These are phyloP conservation scores for Brachymystax lenok DNA, from an alignment of 2,797 vertebrate species.

Conservation along the genomic window DNA sequence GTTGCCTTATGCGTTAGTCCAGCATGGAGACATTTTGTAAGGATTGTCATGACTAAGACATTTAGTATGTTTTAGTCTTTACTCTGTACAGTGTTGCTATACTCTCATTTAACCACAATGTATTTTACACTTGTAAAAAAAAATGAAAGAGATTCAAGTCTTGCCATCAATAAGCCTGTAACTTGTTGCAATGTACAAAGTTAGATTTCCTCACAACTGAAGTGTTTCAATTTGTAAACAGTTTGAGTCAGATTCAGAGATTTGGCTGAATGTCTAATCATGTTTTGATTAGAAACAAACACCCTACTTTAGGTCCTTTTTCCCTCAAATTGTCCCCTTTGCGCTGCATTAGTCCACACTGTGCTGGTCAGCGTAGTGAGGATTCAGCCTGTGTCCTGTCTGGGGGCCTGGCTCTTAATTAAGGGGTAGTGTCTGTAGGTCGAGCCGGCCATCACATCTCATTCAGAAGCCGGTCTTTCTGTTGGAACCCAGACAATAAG, in stretches of 20 bases:
- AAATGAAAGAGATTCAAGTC: background rate
- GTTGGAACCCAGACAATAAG: slow-evolving; percentile 4
- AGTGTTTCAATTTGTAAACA: slow-evolving; percentile 1
- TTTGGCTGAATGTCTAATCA: slow-evolving; percentile 20
- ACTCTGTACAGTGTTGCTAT: slow-evolving; percentile 42
- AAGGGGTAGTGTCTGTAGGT: background rate
- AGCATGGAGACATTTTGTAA: slow-evolving; percentile 5
- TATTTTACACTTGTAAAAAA: background rate
- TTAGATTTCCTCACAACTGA: background rate
- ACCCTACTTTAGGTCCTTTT: background rate
- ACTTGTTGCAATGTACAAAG: background rate
- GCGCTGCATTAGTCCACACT: background rate
- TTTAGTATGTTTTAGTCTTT: slow-evolving; percentile 9
- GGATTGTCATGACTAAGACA: slow-evolving; percentile 11
- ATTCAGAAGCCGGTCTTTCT: slow-evolving; percentile 3
- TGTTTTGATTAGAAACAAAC: slow-evolving; percentile 10
- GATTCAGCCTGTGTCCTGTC: background rate
- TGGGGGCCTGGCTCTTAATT: slow-evolving; percentile 19
- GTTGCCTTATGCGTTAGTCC: slow-evolving; percentile 2
- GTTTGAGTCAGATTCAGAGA: background rate
- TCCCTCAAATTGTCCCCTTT: background rate
- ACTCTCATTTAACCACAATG: slow-evolving; percentile 10
- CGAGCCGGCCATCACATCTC: slow-evolving; percentile 7
- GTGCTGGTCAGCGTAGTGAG: background rate
- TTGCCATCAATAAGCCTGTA: background rate